A percentile compares a stretch with the other conserved stretches of the same genome.
Conservation (phyloP, 2,888 invertebrate genomes). For the Ophion ellenae region DNA sequence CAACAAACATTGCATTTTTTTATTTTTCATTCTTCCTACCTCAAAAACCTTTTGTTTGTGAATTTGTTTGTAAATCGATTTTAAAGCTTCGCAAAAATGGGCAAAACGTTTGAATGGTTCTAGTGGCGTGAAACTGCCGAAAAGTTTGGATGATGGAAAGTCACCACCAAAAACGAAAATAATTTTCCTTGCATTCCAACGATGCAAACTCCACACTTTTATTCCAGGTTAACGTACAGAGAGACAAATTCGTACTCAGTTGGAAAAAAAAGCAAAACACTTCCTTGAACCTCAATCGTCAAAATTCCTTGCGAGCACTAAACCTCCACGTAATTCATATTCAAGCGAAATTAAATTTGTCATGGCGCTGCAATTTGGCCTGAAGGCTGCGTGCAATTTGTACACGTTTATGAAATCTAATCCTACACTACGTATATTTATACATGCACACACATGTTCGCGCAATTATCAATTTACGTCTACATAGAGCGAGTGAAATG, state of each 20-base stretch:
- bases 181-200: no score
- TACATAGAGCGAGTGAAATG: conserved; percentile 21
- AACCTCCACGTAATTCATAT: conserved; percentile 41
- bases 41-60: no score
- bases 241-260: not conserved
- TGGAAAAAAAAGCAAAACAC: conserved; percentile 11
- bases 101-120: no score
- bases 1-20: no score
- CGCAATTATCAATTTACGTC: conserved; percentile 5
- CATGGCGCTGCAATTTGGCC: conserved; percentile 36
- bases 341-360: conserved; percentile 52
- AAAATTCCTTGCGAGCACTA: conserved; percentile 25
- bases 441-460: not conserved
- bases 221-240: not conserved
- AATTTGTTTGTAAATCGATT: no score
- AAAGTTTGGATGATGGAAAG: no score
- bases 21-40: no score
- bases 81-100: no score
- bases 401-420: conserved; percentile 41
- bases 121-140: no score
- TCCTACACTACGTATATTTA: not conserved
- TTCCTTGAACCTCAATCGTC: conserved; percentile 26
- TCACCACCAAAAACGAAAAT: not conserved
- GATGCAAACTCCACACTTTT: not conserved
- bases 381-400: conserved; percentile 51